Evolutionary conservation across 37 sponge, comb jelly and placozoan species (phyloP), one percentile per base, ranked within the genome.

Genomic region (Aplysina aerophoba): DNA sequence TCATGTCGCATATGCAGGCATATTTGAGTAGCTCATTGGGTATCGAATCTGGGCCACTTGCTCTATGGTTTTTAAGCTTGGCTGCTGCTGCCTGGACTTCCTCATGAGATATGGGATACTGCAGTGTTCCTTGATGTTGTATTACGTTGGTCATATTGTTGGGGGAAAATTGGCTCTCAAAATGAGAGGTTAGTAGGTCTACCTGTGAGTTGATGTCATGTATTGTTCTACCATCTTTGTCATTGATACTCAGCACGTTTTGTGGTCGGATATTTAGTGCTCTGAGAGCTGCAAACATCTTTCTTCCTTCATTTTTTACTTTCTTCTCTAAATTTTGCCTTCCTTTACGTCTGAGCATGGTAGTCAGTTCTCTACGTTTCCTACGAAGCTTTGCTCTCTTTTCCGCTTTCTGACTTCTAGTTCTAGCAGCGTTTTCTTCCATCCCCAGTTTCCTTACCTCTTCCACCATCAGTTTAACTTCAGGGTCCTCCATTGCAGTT

Each of bases 261-360:
- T 17, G 50, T 36, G 78, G 54, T 75, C 73, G 54, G 22, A 75
- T 75, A 44, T 50, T 50, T 50, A 41, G 50, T 50, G 78, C 53
- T 17, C 37, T 75, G 22, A 40, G 78, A 15, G 53, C 78, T 50
- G 50, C 78, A 41, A 75, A 39, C 78, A 75, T 75, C 53, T 41
- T 75, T 1, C 78, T 12, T 17, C 78, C 37, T 71, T 71, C 73
- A 28, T 28, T 37, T 35, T 4, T 37, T 36, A 71, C 37, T 71
- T 35, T 71, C 36, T 28, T 35, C 73, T 71, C 73, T 11, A 71
- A 33, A 28, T 35, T 27, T 35, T 71, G 5, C 28, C 73, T 28
- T 38, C 73, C 73, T 71, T 71, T 71, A 33, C 11, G 37, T 71
- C 28, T 71, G 35, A 71, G 73, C 21, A 33, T 35, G 37, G 73